Base-by-base conservation (phyloP, 1,140 invertebrate genomes). In the Agrilus planipennis region DNA sequence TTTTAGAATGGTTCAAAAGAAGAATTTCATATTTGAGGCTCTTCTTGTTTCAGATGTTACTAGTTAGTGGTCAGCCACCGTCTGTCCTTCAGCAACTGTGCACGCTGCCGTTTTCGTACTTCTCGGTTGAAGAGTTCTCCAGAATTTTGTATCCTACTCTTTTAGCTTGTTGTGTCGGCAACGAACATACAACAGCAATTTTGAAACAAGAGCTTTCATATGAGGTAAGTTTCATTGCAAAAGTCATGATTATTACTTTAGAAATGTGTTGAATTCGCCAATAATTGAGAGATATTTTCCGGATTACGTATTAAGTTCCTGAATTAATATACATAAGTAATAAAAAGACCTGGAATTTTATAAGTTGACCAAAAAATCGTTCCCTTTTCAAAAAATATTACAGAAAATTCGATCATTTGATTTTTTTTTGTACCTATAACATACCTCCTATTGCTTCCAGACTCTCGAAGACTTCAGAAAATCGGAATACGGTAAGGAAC, bases 51-150 rank as follows among this genome's bases (percentile, higher is more conserved):
- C 68, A 86, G 81, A 71, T 73, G 58, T 67, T 86, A 16, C 75
- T 86, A 49, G 82, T 89, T 57, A 85, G 78, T 48, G 89, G 77
- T 32, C 82, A 77, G 60, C 76, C 77, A 34, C 85, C 77, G 16
- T 90, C 85, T 18, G 84, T 93, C 34, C 71, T 95, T 2, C 87
- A 91, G 58, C 88, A 89, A 53, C 65, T 94, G n/a, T 91, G 87
- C 57, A 79, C 76, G 2, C 63, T 94, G 44, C 88, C 91, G 2
- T 89, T 91, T 58, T 78, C 81, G 30, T 94, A 90, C 69, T 89
- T 93, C 61, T 83, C 82, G 30, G 82, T 89, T 34, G 71, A 77
- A 20, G 53, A 65, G 16, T 70, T 93, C 21, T 79, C 79, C 39
- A 72, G 70, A 32, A 76, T 85, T 19, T 74, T 95, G 17, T 84